Conservation (phyloP, 2,888 invertebrate genomes). For the Scaptomyza caliginosa region DNA sequence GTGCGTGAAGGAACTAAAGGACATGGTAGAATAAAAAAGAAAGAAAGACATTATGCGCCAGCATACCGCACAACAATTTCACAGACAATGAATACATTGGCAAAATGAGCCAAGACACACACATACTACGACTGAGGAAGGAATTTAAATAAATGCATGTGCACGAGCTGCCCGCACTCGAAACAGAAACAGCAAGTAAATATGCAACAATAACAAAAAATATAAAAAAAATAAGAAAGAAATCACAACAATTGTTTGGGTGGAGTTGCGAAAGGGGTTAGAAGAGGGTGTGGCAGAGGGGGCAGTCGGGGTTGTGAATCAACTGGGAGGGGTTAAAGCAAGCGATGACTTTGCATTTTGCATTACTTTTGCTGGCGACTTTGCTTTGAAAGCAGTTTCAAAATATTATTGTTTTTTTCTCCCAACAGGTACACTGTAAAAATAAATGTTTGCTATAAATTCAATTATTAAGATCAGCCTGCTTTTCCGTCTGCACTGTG, state of each 20-base stretch:
- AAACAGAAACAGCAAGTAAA: conserved; percentile 16
- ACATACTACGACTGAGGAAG: conserved; percentile 38
- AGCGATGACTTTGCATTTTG: conserved; percentile 79
- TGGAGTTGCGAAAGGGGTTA: conserved; percentile 21
- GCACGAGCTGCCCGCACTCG: conserved; percentile 64
- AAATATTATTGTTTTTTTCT: conserved; percentile 62
- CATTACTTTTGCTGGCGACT: conserved; percentile 74
- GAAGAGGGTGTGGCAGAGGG: not conserved
- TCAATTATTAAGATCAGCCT: not conserved
- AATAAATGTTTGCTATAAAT: not conserved
- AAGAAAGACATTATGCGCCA: conserved; percentile 78
- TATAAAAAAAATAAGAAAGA: conserved; percentile 32
- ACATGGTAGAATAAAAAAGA: conserved; percentile 22
- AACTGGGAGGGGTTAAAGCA: conserved; percentile 19
- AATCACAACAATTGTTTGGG: conserved; percentile 73
- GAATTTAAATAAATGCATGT: conserved; percentile 80
- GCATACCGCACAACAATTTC: conserved; percentile 77
- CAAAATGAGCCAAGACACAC: conserved; percentile 61
- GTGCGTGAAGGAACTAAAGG: conserved; percentile 22
- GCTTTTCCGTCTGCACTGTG: no score
- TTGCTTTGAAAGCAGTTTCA: conserved; percentile 73
- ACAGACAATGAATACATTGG: conserved; percentile 79
- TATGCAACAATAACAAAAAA: conserved; percentile 7
- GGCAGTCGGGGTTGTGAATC: conserved; percentile 25
- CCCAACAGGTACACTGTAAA: conserved; percentile 7